Evolutionary conservation across 2,888 invertebrate species (phyloP), one percentile per base, ranked within the genome.

Genomic region (Anaspis maculata): DNA sequence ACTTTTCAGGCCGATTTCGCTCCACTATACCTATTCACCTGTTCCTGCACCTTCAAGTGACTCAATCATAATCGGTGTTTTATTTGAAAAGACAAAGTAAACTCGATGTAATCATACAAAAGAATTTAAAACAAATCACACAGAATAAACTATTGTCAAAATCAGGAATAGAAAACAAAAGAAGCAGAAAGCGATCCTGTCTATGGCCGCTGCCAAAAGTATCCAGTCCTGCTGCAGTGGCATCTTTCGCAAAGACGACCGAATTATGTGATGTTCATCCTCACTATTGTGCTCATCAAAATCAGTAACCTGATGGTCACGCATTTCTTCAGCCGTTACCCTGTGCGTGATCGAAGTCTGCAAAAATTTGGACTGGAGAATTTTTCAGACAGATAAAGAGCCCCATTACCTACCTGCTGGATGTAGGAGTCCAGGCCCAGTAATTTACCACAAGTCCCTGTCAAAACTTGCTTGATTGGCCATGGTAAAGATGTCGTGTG

Each of bases 201-300:
- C 79, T 32, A 80, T 67, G 5, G 76, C 74, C 2, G 73, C 73
- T 15, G 77, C 78, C 26, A 78, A 52, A 9, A 77, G 57, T n/a
- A 74, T 60, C 79, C 79, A 80, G 51, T 79, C 78, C 19, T 72
- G 68, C 46, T 76, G 74, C 1, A 69, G 45, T 1, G 59, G 48
- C 10, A 48, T 41, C 35, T 58, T 56, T 7, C 21, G 32, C 7
- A 39, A 26, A 1, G 47, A 38, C 3, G 51, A 45, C 28, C 61
- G 57, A 21, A 65, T 61, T 23, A 66, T 65, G 34, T 64, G 64
- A 33, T 62, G 59, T 29, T 67, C 66, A 23, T 66, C 66, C 4
- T 54, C 55, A 12, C 52, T 55, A 10, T 47, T 48, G 15, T 27
- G 27, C 11, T 66, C 66, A 16, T 67, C 66, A 34, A 64, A 61